Evolutionary conservation across 2,113 vertebrate genomes (phyloP), one percentile per base, ranked within the genome.

Genomic region (Podarcis muralis): DNA sequence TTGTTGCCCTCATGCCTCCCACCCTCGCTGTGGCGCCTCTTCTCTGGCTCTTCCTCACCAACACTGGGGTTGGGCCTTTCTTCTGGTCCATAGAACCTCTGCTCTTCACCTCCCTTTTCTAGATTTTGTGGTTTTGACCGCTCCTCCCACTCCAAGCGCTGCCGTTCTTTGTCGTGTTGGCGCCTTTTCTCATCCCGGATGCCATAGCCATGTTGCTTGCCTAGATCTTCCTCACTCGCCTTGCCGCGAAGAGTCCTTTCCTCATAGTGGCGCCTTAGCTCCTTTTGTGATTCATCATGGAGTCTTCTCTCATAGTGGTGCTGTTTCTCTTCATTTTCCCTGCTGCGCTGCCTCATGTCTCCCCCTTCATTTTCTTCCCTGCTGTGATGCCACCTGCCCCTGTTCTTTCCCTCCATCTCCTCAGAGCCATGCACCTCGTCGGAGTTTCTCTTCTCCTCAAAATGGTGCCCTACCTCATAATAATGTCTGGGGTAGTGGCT

Each of bases 321-420:
- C 91, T 87, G 81, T 53, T 92, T 94, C 74, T 89, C 91, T 1
- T 76, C 81, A 32, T 84, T 94, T 76, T 95, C 95, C 22, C 86
- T 85, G 30, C 86, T 85, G 65, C 88, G 85, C 1, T n/a, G 92
- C 77, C 91, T 93, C 88, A 88, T 83, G 16, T 84, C 86, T 30
- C 93, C 94, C 30, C 91, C 90, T 2, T 96, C 95, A 2, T 71
- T 93, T 78, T 88, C 95, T 62, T 95, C 95, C 40, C 94, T 87
- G 4, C 88, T 93, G 57, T 86, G 91, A 85, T 91, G 92, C 82
- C 91, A 89, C 20, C 81, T 81, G 65, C 89, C 91, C 43, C 85
- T 89, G 91, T 79, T 94, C 18, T 89, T 95, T 75, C 95, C 95
- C 43, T 77, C 93, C 43, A 81, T 78, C 62, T 92, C 93, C 68